Conservation (phyloP, 2,797 vertebrate species). For the Allobates femoralis region DNA sequence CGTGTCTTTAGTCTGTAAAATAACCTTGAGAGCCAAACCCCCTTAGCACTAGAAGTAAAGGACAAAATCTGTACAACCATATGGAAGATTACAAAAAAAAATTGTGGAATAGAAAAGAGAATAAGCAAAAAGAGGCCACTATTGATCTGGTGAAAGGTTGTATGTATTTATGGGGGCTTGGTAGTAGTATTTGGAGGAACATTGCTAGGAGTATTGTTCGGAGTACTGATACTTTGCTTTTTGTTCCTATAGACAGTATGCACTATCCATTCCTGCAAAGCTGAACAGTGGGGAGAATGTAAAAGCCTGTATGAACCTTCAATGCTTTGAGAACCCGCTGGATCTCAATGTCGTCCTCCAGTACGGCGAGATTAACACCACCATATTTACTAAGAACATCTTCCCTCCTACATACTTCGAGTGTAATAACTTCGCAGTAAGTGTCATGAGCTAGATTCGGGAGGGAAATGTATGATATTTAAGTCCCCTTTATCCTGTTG, state of each 20-base stretch:
- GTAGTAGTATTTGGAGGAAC: neutral
- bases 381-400: slow-evolving; percentile 69
- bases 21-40: too few relatives aligned
- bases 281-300: slow-evolving; percentile 68
- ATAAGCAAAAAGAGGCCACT: neutral
- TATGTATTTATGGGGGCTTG: neutral
- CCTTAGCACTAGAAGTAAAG: too few relatives aligned
- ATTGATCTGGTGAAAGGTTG: too few relatives aligned
- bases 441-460: neutral
- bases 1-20: too few relatives aligned
- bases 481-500: too few relatives aligned
- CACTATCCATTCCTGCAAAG: slow-evolving; percentile 72
- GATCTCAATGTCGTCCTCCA: slow-evolving; percentile 67
- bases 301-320: slow-evolving; percentile 72
- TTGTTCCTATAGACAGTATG: slow-evolving; percentile 69
- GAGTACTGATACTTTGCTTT: neutral
- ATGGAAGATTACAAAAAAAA: too few relatives aligned
- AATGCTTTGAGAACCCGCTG: slow-evolving; percentile 69
- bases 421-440: slow-evolving; percentile 72
- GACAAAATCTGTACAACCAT: too few relatives aligned
- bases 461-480: neutral
- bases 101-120: too few relatives aligned
- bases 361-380: slow-evolving; percentile 65
- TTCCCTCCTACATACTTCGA: slow-evolving; percentile 61
- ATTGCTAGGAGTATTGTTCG: neutral